A percentile compares a stretch with the other conserved stretches of the same genome.
Evolutionary conservation across 2,797 vertebrate species (phyloP).

Genomic region (Poeciliopsis presidionis): DNA sequence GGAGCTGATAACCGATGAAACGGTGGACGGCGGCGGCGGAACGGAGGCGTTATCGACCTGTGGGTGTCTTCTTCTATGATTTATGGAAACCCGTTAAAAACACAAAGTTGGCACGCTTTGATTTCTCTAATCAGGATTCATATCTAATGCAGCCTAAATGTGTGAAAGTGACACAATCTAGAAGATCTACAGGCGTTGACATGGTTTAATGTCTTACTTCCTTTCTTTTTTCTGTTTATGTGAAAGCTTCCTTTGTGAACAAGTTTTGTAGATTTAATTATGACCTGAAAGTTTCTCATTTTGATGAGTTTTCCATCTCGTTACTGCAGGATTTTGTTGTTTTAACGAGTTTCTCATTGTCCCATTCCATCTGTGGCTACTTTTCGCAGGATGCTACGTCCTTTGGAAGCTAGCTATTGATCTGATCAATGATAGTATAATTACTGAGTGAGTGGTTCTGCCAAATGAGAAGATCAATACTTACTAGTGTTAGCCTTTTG

Average conservation of each 20-base stretch:
- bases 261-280: neutral
- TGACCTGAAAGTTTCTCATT: neutral
- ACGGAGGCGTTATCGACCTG: constrained; percentile 41
- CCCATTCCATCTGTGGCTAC: no score
- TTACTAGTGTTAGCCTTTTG: no score
- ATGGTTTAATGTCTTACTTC: no score
- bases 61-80: constrained; percentile 6
- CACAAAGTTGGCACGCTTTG: neutral
- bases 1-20: constrained; percentile 48
- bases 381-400: no score
- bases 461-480: no score
- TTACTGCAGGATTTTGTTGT: no score
- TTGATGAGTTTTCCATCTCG: no score
- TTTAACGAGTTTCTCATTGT: no score
- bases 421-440: no score
- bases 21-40: constrained; percentile 19
- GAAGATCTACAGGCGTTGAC: neutral
- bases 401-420: no score
- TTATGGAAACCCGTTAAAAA: neutral
- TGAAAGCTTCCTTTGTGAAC: neutral
- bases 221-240: no score
- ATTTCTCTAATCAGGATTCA: neutral
- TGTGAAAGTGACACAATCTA: neutral
- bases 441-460: no score
- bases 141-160: neutral